Percentiles rank a stretch among this genome's conserved stretches.
These are phyloP conservation scores for Eupithecia vulgata DNA, from an alignment of 2,888 invertebrate genomes.

Conservation along the genomic window DNA sequence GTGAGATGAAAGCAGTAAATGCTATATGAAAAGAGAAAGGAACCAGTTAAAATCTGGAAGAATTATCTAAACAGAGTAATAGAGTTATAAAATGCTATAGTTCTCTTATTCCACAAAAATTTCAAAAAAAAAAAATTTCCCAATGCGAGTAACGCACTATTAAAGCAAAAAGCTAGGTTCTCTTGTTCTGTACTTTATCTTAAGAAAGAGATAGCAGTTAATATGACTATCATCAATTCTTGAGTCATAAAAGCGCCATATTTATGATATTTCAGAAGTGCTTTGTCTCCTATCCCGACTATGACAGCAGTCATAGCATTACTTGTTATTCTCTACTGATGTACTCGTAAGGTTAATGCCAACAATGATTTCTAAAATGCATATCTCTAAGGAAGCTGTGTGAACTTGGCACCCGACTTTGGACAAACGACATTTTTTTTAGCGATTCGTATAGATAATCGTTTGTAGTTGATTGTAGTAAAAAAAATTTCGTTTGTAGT, in stretches of 20 bases:
- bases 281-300: background rate
- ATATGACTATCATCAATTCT: background rate
- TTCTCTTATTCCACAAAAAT: too few relatives aligned
- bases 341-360: background rate
- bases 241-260: background rate
- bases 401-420: too few relatives aligned
- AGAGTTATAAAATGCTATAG: too few relatives aligned
- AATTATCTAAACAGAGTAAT: background rate
- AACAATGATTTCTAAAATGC: background rate
- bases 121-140: too few relatives aligned
- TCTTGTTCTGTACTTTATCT: too few relatives aligned
- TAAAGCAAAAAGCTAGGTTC: too few relatives aligned
- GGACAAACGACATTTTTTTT: too few relatives aligned
- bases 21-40: background rate
- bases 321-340: background rate
- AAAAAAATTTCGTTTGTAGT: too few relatives aligned
- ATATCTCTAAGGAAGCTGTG: background rate
- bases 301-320: background rate
- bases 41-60: background rate
- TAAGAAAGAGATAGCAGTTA: too few relatives aligned
- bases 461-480: too few relatives aligned
- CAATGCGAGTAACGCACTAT: too few relatives aligned
- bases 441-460: too few relatives aligned
- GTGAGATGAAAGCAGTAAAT: background rate
- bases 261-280: background rate